Base-by-base conservation (phyloP, 1,140 invertebrate species). In the Lordiphosa mommai region DNA sequence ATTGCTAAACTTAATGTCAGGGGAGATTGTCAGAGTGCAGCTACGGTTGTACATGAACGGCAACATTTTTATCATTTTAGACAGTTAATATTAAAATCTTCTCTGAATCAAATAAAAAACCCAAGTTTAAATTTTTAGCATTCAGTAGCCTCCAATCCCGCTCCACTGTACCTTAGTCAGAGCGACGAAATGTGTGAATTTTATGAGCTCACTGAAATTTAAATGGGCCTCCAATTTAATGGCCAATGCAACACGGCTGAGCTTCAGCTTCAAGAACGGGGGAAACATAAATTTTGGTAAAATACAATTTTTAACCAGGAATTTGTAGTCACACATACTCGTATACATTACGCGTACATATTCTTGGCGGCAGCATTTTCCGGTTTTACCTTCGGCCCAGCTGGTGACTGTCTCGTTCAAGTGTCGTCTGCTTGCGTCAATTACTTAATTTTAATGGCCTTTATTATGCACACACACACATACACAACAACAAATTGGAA, bases 371-470 rank as follows among this genome's bases (percentile, higher is more conserved):
- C 27, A 32, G 52, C 23, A 52, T 61, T 76, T 76, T 71, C 61
- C 72, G 56, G 65, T 76, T 74, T 65, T 64, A 32, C 38, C 56
- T 47, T 68, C 40, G 13, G 27, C 36, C 17, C 47, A 67, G 33
- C 41, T 52, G 47, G 32, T 51, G 40, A 56, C 51, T 40, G 17
- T 6, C 16, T 29, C n/a, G 23, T 50, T 32, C 38, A 20, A 41
- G 23, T 67, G 61, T 58, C 63, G 61, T 50, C 38, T 56, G 51
- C 55, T 50, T 52, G 70, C 63, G 70, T 72, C 57, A 72, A 73
- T 72, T 72, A 73, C 70, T 72, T 72, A 73, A 72, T 72, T 72
- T 72, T 67, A 72, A 72, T 72, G 70, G 70, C 61, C 38, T 72
- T 72, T 72, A 72, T 72, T 72, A 52, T 67, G 70, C 69, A 66